Conservation (phyloP, 2,888 invertebrate species). For the Argyra leucocephala region DNA sequence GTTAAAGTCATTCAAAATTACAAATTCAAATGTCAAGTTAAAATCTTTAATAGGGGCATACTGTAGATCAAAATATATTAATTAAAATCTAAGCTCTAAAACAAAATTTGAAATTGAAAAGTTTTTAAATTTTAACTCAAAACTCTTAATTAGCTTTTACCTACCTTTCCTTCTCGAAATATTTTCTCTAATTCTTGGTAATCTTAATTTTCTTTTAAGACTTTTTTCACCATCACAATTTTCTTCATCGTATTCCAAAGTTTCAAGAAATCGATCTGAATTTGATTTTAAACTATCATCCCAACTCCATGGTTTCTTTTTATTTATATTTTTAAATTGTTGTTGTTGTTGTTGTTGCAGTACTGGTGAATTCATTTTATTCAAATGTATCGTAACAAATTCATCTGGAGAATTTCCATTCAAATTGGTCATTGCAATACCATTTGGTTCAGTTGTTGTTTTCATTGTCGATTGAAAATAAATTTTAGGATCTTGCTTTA, state of each 20-base stretch:
- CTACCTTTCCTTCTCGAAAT: not conserved
- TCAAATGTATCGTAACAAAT: constrained; percentile 18
- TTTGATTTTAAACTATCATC: constrained; percentile 41
- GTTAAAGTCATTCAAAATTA: no score
- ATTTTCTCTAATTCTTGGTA: constrained; percentile 17
- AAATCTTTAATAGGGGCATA: no score
- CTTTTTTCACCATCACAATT: constrained; percentile 17
- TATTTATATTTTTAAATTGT: constrained; percentile 9
- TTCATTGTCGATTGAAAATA: constrained; percentile 23
- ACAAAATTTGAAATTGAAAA: no score
- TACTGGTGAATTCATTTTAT: not conserved
- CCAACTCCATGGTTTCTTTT: constrained; percentile 35
- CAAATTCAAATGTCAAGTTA: no score
- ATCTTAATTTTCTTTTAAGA: constrained; percentile 17
- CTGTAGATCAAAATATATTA: no score
- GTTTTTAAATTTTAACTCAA: no score
- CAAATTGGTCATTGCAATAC: constrained; percentile 13
- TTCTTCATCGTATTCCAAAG: constrained; percentile 36
- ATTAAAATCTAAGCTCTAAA: no score
- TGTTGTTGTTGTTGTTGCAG: not conserved
- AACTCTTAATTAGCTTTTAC: no score
- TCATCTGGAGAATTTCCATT: not conserved
- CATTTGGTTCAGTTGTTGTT: constrained; percentile 22
- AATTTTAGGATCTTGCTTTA: constrained; percentile 25
- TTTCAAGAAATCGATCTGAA: constrained; percentile 41